Conservation (phyloP, 2,113 vertebrate species). For the Recurvirostra avosetta region DNA sequence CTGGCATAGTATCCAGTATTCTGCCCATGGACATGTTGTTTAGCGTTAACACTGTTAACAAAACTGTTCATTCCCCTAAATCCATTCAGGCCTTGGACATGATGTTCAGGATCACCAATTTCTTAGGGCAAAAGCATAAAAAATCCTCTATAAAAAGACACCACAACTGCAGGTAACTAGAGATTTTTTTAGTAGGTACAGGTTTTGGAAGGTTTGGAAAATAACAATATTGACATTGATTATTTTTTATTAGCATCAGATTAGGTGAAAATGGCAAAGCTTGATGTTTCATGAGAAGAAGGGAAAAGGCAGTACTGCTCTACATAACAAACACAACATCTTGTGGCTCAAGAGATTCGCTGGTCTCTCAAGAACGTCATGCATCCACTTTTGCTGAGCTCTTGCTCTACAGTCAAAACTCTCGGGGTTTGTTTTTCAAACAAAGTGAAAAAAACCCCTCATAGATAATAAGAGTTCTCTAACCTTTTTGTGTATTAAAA, state of each 20-base stretch:
- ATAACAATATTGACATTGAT: neutral
- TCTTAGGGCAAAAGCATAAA: neutral
- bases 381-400: neutral
- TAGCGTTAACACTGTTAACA: neutral
- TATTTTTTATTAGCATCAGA: neutral
- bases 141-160: neutral
- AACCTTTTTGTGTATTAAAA: neutral
- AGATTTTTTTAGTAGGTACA: neutral
- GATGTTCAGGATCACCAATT: neutral
- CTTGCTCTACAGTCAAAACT: neutral
- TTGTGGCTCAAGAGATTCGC: neutral
- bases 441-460: fast-evolving
- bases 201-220: neutral
- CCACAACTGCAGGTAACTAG: neutral
- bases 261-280: neutral
- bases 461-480: neutral
- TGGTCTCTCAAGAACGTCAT: neutral
- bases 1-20: neutral
- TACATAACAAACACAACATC: neutral
- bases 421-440: neutral
- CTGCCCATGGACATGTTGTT: neutral
- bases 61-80: neutral
- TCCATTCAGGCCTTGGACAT: neutral
- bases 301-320: neutral
- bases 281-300: neutral